These are phyloP conservation scores for Brachystomella parvula DNA, from an alignment of 1,140 invertebrate species.

Conservation along the genomic window DNA sequence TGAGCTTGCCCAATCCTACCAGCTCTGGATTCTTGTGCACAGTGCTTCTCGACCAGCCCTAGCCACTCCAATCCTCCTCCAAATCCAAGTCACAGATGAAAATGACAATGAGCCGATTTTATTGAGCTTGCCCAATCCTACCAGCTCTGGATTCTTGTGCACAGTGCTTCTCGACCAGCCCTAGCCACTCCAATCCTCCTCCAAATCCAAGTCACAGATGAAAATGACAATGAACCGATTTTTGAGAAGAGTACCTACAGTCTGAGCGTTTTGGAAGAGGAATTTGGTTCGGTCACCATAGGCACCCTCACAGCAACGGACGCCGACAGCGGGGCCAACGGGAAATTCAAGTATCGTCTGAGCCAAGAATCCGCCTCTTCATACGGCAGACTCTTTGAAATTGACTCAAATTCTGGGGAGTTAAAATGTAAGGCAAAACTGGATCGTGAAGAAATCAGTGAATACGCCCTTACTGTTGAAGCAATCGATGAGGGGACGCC, in stretches of 20 bases:
- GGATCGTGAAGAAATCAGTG: constrained; percentile 77
- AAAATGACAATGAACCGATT: constrained; percentile 81
- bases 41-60: constrained; percentile 66
- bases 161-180: constrained; percentile 67
- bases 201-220: constrained; percentile 76
- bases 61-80: constrained; percentile 57
- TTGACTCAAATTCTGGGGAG: constrained; percentile 70
- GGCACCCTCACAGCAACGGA: constrained; percentile 72
- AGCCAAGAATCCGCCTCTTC: constrained; percentile 46
- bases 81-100: constrained; percentile 81
- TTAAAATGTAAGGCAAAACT: constrained; percentile 73
- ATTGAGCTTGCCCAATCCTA: constrained; percentile 67
- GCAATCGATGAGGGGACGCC: constrained; percentile 79
- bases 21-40: constrained; percentile 91
- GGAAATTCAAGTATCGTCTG: constrained; percentile 69
- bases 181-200: constrained; percentile 61
- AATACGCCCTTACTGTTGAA: constrained; percentile 74
- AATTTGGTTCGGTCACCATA: constrained; percentile 67
- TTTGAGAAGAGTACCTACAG: constrained; percentile 75
- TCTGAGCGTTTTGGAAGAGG: constrained; percentile 74
- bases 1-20: constrained; percentile 62
- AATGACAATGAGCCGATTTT: too few species aligned
- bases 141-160: constrained; percentile 89
- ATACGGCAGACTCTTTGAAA: constrained; percentile 68
- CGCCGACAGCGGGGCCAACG: constrained; percentile 77